A percentile compares a stretch with the other conserved stretches of the same genome.
Evolutionary conservation across 1,140 invertebrate genomes (phyloP).

Genomic region (Trachymyrmex cornetzi): DNA sequence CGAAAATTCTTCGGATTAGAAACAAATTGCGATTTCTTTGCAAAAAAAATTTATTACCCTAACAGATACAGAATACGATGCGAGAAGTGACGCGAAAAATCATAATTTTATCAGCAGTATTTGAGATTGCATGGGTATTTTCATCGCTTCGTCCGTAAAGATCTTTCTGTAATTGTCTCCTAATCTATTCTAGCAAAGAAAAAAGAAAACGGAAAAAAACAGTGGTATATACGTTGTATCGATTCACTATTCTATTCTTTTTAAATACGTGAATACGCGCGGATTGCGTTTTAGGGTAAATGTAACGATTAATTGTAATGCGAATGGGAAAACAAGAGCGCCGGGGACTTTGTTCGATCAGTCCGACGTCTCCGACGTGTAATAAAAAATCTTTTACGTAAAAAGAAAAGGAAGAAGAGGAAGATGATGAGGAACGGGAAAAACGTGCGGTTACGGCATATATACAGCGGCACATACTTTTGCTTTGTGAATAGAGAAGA

Average conservation of each 20-base stretch:
- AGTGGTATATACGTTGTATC: slow-evolving; percentile 41
- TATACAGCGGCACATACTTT: slow-evolving; percentile 29
- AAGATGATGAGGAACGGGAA: neutral
- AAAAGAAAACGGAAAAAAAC: slow-evolving; percentile 47
- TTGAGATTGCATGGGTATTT: slow-evolving; percentile 55
- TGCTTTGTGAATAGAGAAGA: slow-evolving; percentile 13
- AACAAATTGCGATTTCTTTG: slow-evolving; percentile 2
- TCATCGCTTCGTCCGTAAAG: slow-evolving; percentile 39
- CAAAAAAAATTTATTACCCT: neutral
- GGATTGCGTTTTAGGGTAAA: slow-evolving; percentile 51
- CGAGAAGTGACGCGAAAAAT: neutral
- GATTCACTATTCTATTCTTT: slow-evolving; percentile 36
- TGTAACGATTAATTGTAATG: slow-evolving; percentile 38
- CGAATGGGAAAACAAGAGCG: slow-evolving; percentile 9
- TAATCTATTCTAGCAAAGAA: slow-evolving; percentile 50
- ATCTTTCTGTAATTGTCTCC: slow-evolving; percentile 40
- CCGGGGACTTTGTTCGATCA: neutral
- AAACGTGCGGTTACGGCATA: slow-evolving; percentile 3
- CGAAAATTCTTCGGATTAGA: neutral
- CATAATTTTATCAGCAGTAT: slow-evolving; percentile 43
- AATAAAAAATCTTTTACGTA: slow-evolving; percentile 36
- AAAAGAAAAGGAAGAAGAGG: slow-evolving; percentile 13
- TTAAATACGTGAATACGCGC: slow-evolving; percentile 42
- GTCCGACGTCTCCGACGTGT: neutral
- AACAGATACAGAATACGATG: neutral